These are phyloP conservation scores for Drosophila azteca DNA, from an alignment of 1,140 invertebrate genomes.

Conservation along the genomic window DNA sequence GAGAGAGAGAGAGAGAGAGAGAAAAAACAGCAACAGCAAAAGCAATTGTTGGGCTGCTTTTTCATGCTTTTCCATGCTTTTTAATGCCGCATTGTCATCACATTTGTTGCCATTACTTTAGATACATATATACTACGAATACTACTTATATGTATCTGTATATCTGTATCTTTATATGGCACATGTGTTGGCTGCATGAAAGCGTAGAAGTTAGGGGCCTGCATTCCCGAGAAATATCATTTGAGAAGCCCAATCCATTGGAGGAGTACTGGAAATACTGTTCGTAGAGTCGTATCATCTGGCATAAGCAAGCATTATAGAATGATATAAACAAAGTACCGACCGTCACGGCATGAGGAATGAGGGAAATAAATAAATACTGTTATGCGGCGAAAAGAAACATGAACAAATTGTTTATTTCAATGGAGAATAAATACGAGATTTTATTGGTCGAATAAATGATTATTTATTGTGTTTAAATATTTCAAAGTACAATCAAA, in stretches of 20 bases:
- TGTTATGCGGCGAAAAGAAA: too few species aligned
- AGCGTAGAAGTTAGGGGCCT: constrained; percentile 1
- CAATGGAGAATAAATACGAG: too few species aligned
- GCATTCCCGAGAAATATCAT: constrained; percentile 24
- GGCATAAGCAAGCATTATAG: too few species aligned
- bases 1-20: constrained; percentile 22
- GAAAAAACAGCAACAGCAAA: constrained; percentile 4
- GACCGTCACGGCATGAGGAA: too few species aligned
- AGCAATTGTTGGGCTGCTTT: constrained; percentile 25
- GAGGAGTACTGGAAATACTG: too few species aligned
- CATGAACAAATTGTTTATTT: too few species aligned
- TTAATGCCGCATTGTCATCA: constrained; percentile 77
- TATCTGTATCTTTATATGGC: constrained; percentile 19
- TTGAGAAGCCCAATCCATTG: constrained; percentile 4
- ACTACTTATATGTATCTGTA: constrained; percentile 13
- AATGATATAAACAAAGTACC: too few species aligned
- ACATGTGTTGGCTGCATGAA: not conserved
- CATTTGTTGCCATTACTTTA: constrained; percentile 56
- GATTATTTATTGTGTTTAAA: too few species aligned
- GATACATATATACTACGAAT: constrained; percentile 4
- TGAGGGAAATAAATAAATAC: too few species aligned
- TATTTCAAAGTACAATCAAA: too few species aligned
- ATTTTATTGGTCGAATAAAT: too few species aligned
- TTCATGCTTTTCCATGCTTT: constrained; percentile 54
- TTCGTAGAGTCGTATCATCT: not conserved